Conservation (phyloP, 2,113 vertebrate genomes). For the Bufo gargarizans region DNA sequence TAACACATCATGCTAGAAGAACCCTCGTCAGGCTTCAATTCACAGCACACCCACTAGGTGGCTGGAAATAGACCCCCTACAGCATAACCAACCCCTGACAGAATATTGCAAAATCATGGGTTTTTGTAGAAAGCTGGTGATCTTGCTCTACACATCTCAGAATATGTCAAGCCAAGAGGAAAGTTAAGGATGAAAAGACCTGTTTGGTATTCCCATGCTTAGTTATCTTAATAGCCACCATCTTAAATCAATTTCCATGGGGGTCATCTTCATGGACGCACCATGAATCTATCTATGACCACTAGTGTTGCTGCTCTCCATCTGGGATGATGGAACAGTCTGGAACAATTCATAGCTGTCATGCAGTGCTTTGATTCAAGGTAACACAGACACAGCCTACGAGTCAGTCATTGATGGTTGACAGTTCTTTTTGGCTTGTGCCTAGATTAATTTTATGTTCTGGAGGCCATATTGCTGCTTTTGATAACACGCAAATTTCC, state of each 20-base stretch:
- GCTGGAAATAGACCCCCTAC: too few species aligned
- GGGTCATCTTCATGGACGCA: background rate
- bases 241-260: background rate
- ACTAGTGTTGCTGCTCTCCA: background rate
- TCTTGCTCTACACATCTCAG: too few species aligned
- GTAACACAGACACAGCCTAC: background rate
- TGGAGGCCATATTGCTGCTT: background rate
- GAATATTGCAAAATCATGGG: too few species aligned
- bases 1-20: too few species aligned
- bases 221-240: background rate
- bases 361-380: background rate
- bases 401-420: background rate
- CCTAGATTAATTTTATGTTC: background rate
- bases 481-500: constrained; percentile 13
- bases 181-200: too few species aligned
- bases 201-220: background rate
- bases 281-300: background rate
- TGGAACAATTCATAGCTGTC: background rate
- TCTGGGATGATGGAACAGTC: background rate
- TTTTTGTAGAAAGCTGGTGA: too few species aligned
- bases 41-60: too few species aligned
- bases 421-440: background rate
- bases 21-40: too few species aligned
- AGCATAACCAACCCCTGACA: too few species aligned
- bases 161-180: too few species aligned